These are phyloP conservation scores for Sarotherodon lohbergeri DNA, from an alignment of 2,113 vertebrate genomes.

Conservation along the genomic window DNA sequence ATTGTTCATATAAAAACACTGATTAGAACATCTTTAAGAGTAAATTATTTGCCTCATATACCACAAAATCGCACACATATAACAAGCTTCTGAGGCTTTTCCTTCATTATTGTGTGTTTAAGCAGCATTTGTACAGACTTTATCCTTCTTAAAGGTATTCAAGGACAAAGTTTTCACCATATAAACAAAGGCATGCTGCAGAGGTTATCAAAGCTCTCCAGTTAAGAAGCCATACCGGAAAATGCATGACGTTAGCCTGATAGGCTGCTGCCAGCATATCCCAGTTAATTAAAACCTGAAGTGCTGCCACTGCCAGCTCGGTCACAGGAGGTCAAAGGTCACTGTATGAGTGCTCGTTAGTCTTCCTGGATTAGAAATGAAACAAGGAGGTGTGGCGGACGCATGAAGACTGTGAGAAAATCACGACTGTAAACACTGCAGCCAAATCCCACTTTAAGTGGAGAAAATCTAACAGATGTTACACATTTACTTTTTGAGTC, in stretches of 20 bases:
- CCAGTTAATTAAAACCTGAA: background rate
- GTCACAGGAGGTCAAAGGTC: constrained; percentile 5
- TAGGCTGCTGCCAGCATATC: constrained; percentile 6
- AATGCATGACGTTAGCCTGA: constrained; percentile 46
- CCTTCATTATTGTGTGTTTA: background rate
- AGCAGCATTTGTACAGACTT: background rate
- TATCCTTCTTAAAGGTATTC: background rate
- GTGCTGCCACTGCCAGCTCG: background rate
- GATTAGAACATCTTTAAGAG: background rate
- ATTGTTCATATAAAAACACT: background rate
- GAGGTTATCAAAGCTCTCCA: constrained; percentile 24
- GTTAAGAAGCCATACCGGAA: constrained; percentile 24
- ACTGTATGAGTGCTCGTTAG: background rate
- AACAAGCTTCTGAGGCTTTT: background rate
- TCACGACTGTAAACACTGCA: background rate
- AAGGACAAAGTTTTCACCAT: background rate
- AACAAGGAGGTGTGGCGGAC: background rate
- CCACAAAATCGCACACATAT: background rate
- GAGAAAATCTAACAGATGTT: constrained; percentile 22
- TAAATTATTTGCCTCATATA: background rate
- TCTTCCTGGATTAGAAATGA: constrained; percentile 13
- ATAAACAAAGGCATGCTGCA: background rate
- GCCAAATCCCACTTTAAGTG: background rate
- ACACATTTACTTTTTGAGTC: background rate
- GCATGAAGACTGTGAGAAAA: background rate